Conservation (phyloP, 2,888 invertebrate genomes). For the Phaedon cochleariae region DNA sequence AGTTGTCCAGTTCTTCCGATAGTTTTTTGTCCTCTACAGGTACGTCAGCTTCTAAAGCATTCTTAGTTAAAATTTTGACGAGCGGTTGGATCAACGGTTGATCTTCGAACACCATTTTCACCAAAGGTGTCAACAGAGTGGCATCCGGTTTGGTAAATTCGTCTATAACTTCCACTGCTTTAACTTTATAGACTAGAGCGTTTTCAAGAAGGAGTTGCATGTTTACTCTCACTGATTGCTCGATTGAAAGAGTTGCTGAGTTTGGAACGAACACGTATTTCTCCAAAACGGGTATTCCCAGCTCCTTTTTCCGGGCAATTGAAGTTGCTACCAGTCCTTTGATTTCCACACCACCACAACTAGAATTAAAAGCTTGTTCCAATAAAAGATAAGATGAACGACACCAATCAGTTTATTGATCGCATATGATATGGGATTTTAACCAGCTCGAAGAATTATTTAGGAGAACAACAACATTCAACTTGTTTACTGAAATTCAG, state of each 20-base stretch:
- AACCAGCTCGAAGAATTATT: too few species aligned
- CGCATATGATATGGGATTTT: too few species aligned
- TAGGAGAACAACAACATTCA: too few species aligned
- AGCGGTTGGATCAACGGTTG: slow-evolving; percentile 76
- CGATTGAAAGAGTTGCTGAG: slow-evolving; percentile 43
- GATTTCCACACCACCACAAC: slow-evolving; percentile 80
- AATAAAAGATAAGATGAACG: neutral
- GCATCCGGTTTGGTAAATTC: slow-evolving; percentile 53
- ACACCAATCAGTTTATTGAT: too few species aligned
- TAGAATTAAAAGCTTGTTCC: slow-evolving; percentile 41
- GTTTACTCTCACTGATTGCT: slow-evolving; percentile 65
- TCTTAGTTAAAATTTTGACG: slow-evolving; percentile 63
- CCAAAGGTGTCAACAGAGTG: slow-evolving; percentile 65
- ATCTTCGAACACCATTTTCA: slow-evolving; percentile 71
- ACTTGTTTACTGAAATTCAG: too few species aligned
- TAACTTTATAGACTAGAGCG: slow-evolving; percentile 64
- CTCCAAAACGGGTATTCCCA: slow-evolving; percentile 81
- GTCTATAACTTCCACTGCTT: slow-evolving; percentile 47
- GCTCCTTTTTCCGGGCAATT: slow-evolving; percentile 73
- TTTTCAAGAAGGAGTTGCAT: slow-evolving; percentile 81
- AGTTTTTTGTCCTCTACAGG: slow-evolving; percentile 71
- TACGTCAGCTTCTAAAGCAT: slow-evolving; percentile 60
- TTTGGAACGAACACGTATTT: slow-evolving; percentile 78
- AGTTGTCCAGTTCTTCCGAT: slow-evolving; percentile 49
- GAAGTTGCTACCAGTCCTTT: slow-evolving; percentile 79